Evolutionary conservation across 2,113 vertebrate genomes (phyloP).

Genomic region (Aptenodytes forsteri): DNA sequence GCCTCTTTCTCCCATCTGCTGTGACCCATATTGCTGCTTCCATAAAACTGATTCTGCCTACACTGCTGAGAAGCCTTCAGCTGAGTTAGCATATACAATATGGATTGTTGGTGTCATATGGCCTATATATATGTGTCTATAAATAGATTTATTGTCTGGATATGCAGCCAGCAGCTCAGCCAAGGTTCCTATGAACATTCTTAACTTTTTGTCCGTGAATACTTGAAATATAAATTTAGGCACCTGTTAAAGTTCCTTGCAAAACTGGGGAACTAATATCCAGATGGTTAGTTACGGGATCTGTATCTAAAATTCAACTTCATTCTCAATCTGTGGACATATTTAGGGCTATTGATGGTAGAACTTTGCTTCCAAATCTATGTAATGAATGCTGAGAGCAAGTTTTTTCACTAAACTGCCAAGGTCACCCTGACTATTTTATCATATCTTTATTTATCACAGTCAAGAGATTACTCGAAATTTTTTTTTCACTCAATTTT

Average conservation of each 20-base stretch:
- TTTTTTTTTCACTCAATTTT: background rate
- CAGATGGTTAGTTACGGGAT: constrained; percentile 31
- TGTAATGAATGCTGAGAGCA: background rate
- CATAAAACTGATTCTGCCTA: constrained; percentile 60
- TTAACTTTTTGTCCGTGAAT: background rate
- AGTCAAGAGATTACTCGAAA: background rate
- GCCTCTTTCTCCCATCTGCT: constrained; percentile 66
- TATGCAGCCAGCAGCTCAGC: constrained; percentile 2
- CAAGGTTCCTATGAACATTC: background rate
- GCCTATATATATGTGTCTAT: constrained; percentile 51
- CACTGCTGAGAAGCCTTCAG: constrained; percentile 49
- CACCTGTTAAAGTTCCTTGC: background rate
- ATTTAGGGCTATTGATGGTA: constrained; percentile 31
- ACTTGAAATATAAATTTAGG: constrained; percentile 4
- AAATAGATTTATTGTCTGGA: constrained; percentile 58
- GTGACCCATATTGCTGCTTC: constrained; percentile 68
- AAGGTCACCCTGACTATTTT: constrained; percentile 7
- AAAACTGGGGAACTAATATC: background rate
- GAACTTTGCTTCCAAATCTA: constrained; percentile 7
- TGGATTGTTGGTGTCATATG: constrained; percentile 62
- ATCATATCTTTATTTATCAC: constrained; percentile 23
- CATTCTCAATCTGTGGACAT: constrained; percentile 17
- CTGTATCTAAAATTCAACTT: background rate
- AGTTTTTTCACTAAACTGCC: background rate
- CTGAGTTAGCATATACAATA: constrained; percentile 62